Evolutionary conservation across 1,140 invertebrate species (phyloP).

Genomic region (Chrysoperla carnea): DNA sequence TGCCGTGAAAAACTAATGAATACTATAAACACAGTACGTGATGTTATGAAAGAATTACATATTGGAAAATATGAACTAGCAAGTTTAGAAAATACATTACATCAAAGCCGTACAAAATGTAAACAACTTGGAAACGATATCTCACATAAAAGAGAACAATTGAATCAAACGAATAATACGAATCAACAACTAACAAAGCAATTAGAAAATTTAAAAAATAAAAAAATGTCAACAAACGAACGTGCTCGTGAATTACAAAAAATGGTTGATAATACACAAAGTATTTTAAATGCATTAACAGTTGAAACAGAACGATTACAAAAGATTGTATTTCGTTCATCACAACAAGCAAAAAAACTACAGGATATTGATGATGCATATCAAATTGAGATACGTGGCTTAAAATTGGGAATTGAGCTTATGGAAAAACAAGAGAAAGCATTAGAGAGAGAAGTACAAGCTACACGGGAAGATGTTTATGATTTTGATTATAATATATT

Average conservation of each 20-base stretch:
- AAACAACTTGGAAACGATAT: constrained; percentile 9
- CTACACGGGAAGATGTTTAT: constrained; percentile 22
- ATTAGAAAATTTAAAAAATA: constrained; percentile 8
- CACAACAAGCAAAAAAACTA: constrained; percentile 11
- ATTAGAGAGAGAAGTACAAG: constrained; percentile 17
- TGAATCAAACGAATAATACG: not conserved
- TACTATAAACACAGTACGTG: not conserved
- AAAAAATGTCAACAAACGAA: constrained; percentile 9
- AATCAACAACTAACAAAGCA: constrained; percentile 7
- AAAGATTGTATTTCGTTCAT: constrained; percentile 10
- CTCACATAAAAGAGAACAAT: constrained; percentile 6
- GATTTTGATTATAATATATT: constrained; percentile 19
- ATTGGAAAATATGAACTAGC: constrained; percentile 10
- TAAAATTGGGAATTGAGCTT: constrained; percentile 4
- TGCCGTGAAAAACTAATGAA: constrained; percentile 7
- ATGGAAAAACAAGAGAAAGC: constrained; percentile 11
- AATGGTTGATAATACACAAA: constrained; percentile 12
- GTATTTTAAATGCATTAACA: constrained; percentile 8
- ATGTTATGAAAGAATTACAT: constrained; percentile 5
- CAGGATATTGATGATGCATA: constrained; percentile 8
- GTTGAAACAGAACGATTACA: constrained; percentile 13
- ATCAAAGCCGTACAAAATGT: constrained; percentile 11
- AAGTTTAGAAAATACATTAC: constrained; percentile 9
- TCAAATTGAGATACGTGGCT: constrained; percentile 11
- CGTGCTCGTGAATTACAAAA: constrained; percentile 11